Evolutionary conservation across 2,113 vertebrate genomes (phyloP).

Genomic region (Dasyprocta punctata): DNA sequence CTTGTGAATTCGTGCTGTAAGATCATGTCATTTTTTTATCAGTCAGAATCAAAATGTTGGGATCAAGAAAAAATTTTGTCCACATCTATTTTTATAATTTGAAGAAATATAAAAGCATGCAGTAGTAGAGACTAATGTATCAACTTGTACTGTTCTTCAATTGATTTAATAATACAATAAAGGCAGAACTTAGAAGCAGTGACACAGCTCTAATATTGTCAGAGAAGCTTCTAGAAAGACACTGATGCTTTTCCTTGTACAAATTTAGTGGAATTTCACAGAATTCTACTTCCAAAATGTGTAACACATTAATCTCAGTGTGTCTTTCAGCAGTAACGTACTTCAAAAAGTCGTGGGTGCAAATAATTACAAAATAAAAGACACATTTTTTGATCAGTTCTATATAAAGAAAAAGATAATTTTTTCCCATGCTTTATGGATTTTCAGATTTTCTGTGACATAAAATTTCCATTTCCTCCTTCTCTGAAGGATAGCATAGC

Average conservation of each 20-base stretch:
- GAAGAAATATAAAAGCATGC: not conserved
- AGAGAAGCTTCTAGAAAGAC: not conserved
- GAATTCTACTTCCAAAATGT: not conserved
- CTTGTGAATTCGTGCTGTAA: not conserved
- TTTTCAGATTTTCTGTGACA: constrained; percentile 42
- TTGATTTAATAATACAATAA: not conserved
- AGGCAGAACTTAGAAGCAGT: not conserved
- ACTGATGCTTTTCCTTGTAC: not conserved
- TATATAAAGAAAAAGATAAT: not conserved
- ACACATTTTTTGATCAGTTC: not conserved
- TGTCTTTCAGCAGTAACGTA: not conserved
- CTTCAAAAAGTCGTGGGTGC: not conserved
- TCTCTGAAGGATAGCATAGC: not conserved
- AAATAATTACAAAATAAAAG: constrained; percentile 18
- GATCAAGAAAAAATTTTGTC: not conserved
- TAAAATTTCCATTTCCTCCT: constrained; percentile 32
- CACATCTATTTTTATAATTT: constrained; percentile 36
- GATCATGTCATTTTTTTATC: not conserved
- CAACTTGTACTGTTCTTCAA: not conserved
- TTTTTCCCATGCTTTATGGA: not conserved
- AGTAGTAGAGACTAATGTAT: not conserved
- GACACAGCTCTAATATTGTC: not conserved
- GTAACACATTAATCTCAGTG: not conserved
- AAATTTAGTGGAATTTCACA: not conserved
- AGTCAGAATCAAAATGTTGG: constrained; percentile 23